Conservation (phyloP, 2,113 vertebrate species). For the Dolichallabes microphthalmus region DNA sequence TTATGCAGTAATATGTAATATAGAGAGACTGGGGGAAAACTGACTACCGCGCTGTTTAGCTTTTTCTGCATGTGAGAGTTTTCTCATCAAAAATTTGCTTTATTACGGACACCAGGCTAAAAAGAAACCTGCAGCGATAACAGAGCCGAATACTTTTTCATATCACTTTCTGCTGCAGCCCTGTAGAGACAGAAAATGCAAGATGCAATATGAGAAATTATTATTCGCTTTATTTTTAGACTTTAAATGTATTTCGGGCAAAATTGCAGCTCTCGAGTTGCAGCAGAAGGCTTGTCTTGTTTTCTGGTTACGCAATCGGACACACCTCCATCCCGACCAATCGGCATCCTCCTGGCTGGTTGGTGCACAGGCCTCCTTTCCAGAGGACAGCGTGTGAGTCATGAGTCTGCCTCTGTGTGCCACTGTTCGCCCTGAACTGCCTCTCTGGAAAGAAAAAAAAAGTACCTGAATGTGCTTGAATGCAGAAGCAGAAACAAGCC, state of each 20-base stretch:
- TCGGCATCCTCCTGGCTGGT: neutral
- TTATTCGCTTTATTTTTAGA: neutral
- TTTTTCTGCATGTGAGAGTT: neutral
- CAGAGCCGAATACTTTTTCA: neutral
- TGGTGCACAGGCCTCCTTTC: conserved; percentile 1
- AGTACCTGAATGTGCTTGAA: neutral
- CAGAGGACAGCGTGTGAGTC: neutral
- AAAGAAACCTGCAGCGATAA: neutral
- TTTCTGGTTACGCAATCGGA: neutral
- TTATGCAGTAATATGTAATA: no score
- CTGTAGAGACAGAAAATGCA: neutral
- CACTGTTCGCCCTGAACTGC: neutral
- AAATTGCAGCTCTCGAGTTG: neutral
- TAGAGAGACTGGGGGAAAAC: no score
- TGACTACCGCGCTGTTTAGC: neutral
- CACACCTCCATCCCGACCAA: neutral
- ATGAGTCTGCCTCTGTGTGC: neutral
- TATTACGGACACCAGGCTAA: neutral
- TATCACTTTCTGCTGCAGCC: neutral
- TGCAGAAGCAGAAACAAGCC: conserved; percentile 16
- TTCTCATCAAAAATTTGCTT: neutral
- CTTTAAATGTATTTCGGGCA: neutral
- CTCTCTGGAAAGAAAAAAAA: neutral
- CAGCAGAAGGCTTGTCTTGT: neutral
- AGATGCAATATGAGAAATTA: neutral